Percentiles rank a stretch among this genome's conserved stretches.
Evolutionary conservation across 2,113 vertebrate species (phyloP).

Genomic region (Melanocharis versteri): DNA sequence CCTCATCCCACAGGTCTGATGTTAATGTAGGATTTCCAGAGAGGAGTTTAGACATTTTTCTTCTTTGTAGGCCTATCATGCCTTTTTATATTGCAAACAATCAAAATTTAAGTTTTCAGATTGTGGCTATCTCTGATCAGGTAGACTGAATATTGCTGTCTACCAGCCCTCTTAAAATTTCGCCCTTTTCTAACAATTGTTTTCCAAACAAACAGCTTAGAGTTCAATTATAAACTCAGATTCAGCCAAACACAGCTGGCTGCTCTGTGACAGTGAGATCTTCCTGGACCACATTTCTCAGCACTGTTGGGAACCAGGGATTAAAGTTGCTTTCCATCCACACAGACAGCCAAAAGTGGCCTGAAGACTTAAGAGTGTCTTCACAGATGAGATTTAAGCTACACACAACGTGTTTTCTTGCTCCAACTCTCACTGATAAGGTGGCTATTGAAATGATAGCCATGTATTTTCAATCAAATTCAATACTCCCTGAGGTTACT

Average conservation of each 20-base stretch:
- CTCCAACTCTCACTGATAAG: not conserved
- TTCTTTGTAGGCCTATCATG: not conserved
- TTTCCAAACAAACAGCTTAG: not conserved
- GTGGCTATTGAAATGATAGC: not conserved
- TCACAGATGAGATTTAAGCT: not conserved
- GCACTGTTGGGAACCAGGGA: not conserved
- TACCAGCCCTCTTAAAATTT: not conserved
- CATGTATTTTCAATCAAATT: not conserved
- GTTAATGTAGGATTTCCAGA: not conserved
- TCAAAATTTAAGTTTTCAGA: not conserved
- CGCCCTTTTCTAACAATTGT: not conserved
- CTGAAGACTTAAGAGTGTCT: not conserved
- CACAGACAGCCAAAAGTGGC: not conserved
- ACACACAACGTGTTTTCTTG: not conserved
- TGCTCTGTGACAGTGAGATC: not conserved
- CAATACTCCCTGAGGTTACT: not conserved
- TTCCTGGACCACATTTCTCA: not conserved
- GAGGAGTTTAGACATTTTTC: not conserved
- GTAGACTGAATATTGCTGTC: not conserved
- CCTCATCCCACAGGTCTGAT: not conserved
- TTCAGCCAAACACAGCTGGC: not conserved
- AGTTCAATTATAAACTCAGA: not conserved
- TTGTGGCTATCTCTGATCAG: not conserved
- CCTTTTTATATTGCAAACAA: not conserved
- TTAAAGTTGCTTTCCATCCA: not conserved